Percentiles rank a stretch among this genome's conserved stretches.
Conservation (phyloP, 2,888 invertebrate species). For the Drosophila dives region DNA sequence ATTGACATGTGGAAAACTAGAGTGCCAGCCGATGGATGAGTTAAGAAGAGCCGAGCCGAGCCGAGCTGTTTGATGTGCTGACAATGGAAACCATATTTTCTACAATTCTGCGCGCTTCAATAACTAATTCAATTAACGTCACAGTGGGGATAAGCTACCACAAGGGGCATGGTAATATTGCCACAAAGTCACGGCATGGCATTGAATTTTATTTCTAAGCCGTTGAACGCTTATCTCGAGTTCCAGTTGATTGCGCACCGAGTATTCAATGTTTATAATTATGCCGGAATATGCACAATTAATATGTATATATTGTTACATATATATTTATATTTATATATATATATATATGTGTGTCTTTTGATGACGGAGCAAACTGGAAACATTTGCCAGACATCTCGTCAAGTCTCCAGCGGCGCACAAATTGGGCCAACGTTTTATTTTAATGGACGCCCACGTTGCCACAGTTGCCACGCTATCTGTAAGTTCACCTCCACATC, state of each 20-base stretch:
- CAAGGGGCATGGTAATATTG: constrained; percentile 10
- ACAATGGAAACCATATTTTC: constrained; percentile 27
- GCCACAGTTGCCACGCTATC: constrained; percentile 17
- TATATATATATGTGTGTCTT: constrained; percentile 22
- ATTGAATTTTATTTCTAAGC: constrained; percentile 54
- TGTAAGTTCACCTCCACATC: constrained; percentile 4
- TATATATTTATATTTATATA: constrained; percentile 13
- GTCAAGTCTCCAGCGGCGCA: constrained; percentile 51
- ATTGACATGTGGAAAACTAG: constrained; percentile 11
- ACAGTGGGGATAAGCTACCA: constrained; percentile 5
- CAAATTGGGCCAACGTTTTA: constrained; percentile 68
- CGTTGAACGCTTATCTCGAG: constrained; percentile 57
- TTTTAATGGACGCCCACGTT: constrained; percentile 68
- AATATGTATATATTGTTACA: constrained; percentile 5
- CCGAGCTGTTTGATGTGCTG: constrained; percentile 16
- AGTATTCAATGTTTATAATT: constrained; percentile 59
- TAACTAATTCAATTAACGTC: constrained; percentile 52
- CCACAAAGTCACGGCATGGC: constrained; percentile 28
- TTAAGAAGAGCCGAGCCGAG: constrained; percentile 27
- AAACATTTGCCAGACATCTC: constrained; percentile 41
- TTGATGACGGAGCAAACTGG: constrained; percentile 30
- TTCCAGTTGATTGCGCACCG: constrained; percentile 63
- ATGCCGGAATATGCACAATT: constrained; percentile 15
- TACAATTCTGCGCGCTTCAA: constrained; percentile 23
- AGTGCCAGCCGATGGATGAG: constrained; percentile 21